Percentiles rank a stretch among this genome's conserved stretches.
Conservation (phyloP, 2,113 vertebrate genomes). For the Isichthys henryi region DNA sequence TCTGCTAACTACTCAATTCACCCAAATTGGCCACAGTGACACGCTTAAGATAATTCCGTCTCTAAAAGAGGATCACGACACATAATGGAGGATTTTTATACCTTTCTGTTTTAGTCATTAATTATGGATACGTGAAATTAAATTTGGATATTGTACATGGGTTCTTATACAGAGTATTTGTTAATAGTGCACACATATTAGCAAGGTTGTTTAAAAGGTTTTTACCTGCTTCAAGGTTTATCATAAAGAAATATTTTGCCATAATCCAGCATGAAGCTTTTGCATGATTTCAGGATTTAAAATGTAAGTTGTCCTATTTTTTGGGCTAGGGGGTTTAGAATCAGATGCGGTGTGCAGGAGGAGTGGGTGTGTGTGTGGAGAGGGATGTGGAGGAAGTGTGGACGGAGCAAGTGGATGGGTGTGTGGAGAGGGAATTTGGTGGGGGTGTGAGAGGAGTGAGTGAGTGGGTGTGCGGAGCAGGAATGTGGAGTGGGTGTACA, state of each 20-base stretch:
- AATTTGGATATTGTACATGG: background rate
- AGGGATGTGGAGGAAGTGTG: background rate
- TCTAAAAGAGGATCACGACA: background rate
- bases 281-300: constrained; percentile 43
- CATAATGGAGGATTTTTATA: background rate
- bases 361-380: too few relatives aligned
- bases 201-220: background rate
- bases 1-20: background rate
- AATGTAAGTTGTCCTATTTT: constrained; percentile 46
- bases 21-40: background rate
- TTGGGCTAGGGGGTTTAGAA: constrained; percentile 31
- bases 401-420: background rate
- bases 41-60: background rate
- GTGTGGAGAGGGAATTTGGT: background rate
- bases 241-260: constrained; percentile 41
- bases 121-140: background rate
- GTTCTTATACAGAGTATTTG: background rate
- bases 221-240: constrained; percentile 40
- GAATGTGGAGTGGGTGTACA: too few relatives aligned
- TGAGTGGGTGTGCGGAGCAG: background rate
- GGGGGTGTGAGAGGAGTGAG: background rate
- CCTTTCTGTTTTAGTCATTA: background rate
- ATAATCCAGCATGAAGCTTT: constrained; percentile 32
- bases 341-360: constrained; percentile 9
- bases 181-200: background rate